Conservation (phyloP, 2,113 vertebrate species). For the human region DNA sequence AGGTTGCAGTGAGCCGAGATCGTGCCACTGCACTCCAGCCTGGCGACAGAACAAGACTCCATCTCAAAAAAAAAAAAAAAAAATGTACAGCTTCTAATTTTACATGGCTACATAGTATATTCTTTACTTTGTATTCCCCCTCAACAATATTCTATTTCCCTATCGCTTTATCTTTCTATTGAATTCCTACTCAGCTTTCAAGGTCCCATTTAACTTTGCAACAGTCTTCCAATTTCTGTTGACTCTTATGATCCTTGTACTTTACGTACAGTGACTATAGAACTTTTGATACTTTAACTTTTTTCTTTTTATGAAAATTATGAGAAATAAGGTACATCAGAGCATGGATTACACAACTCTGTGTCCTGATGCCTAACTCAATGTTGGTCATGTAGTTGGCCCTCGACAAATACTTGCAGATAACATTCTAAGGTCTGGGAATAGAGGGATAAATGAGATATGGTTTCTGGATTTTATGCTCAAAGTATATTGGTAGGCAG, state of each 20-base stretch:
- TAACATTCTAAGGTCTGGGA: not conserved
- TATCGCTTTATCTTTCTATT: not conserved
- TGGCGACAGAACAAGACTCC: no score
- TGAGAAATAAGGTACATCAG: not conserved
- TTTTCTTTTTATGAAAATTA: not conserved
- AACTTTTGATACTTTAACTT: not conserved
- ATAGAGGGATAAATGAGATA: not conserved
- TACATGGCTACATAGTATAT: not conserved
- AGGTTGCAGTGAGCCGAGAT: no score
- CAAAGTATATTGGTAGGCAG: not conserved
- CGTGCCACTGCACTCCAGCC: no score
- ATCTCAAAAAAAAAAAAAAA: no score
- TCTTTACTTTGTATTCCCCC: not conserved
- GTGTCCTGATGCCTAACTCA: not conserved
- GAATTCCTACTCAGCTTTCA: constrained; percentile 36
- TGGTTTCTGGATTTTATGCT: not conserved
- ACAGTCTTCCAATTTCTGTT: not conserved
- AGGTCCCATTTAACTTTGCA: not conserved
- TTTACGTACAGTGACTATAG: not conserved
- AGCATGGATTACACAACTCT: not conserved
- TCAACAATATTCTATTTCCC: not conserved
- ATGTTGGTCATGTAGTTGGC: not conserved
- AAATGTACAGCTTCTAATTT: not conserved
- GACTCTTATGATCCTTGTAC: not conserved
- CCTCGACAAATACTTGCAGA: not conserved